phyloP scores from a whole-genome alignment of 2,797 vertebrate genomes.

The Anguilla obscura region DNA sequence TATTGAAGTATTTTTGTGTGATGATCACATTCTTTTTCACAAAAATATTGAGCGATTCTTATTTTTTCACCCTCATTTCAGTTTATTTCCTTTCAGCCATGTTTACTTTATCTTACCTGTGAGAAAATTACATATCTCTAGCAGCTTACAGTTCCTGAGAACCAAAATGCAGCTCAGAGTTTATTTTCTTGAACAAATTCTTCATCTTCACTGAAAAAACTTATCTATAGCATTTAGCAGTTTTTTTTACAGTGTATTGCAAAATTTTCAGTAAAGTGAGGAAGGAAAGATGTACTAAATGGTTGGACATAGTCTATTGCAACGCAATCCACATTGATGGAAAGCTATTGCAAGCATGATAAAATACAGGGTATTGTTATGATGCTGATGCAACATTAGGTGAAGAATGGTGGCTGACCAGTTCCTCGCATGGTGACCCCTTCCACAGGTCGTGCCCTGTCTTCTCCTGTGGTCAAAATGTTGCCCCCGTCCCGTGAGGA shows the following conservation, averaged over 20 bases:
- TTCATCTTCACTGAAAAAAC: too few relatives aligned
- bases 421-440: background rate
- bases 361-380: too few relatives aligned
- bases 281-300: too few relatives aligned
- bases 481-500: background rate
- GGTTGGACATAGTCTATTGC: too few relatives aligned
- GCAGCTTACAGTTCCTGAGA: background rate
- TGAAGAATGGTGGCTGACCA: background rate
- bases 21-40: too few relatives aligned
- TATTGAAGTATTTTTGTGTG: too few relatives aligned
- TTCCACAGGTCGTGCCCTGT: background rate
- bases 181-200: background rate
- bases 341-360: too few relatives aligned
- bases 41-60: background rate
- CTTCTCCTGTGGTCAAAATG: constrained; percentile 27
- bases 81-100: background rate
- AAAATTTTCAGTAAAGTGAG: too few relatives aligned
- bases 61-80: background rate
- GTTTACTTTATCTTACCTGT: background rate
- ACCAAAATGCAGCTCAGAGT: background rate
- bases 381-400: background rate
- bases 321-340: too few relatives aligned
- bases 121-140: background rate
- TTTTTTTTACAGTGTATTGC: too few relatives aligned
- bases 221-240: too few relatives aligned